These are phyloP conservation scores for Automeris io DNA, from an alignment of 2,888 invertebrate species.

Conservation along the genomic window DNA sequence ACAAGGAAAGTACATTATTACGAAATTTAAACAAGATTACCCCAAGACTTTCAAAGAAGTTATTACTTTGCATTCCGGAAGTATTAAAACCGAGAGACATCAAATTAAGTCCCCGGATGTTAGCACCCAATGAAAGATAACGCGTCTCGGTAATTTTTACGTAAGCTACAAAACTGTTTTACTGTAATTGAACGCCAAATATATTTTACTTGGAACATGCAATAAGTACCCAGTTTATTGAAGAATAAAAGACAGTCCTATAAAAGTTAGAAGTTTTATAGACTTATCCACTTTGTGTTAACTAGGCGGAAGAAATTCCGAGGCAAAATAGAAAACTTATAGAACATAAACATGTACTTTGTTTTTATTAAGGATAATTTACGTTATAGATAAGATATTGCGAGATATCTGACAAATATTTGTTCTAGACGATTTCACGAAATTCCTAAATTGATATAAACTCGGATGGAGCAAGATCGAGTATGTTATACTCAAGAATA, in stretches of 20 bases:
- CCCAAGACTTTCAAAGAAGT: not conserved
- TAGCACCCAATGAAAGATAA: not conserved
- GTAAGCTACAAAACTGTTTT: not conserved
- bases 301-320: not conserved
- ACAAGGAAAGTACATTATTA: not conserved
- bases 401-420: no score
- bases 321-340: not conserved
- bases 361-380: no score
- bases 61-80: not conserved
- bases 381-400: no score
- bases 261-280: constrained; percentile 7
- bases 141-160: not conserved
- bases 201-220: not conserved
- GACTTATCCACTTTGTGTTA: constrained; percentile 12
- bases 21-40: not conserved
- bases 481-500: no score
- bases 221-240: constrained; percentile 13
- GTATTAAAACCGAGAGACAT: not conserved
- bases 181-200: constrained; percentile 1
- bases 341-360: not conserved
- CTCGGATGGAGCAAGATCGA: no score
- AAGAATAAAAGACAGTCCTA: constrained; percentile 13
- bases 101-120: not conserved
- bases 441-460: no score
- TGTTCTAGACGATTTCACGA: no score